Base-by-base conservation (phyloP, 2,888 invertebrate genomes). In the Leptopilina syphax region DNA sequence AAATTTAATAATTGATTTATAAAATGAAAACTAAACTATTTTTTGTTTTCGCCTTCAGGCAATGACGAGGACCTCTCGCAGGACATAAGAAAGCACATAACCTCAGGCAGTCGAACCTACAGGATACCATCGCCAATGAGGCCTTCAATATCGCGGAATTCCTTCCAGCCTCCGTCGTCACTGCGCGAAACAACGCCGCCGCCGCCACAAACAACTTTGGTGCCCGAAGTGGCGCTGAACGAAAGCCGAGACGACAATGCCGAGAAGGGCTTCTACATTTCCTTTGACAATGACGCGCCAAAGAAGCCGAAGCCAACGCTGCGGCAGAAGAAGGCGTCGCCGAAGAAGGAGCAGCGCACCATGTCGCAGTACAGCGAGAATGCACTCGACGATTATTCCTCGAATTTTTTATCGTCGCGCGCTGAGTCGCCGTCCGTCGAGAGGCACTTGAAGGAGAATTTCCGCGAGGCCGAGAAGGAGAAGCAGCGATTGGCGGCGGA, bases 201-300 rank as follows among this genome's bases (percentile, higher is more conserved):
- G 91, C 94, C 89, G 89, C 86, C 91, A 18, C 18, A 18, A 18
- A 18, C 18, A 18, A 18, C 18, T 91, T 84, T 93, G 87, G 82
- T 88, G n/a, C 89, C 92, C 50, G 91, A 92, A 60, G 94, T 44
- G 6, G 44, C 12, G 9, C 3, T 50, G 10, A 50, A 50, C 10
- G 9, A 50, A 50, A 93, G 85, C 12, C 18, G 18, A 18, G 12
- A 50, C 3, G 10, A 50, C 10, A 50, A 12, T 13, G 89, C 88
- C 12, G 96, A 97, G 90, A 96, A 97, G 91, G 97, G 97, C 50
- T 98, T 98, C 93, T 98, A 98, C 92, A 97, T 98, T 89, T 97
- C 97, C 77, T 98, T 98, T 91, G 98, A 98, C 90, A 96, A 96
- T 90, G 97, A 97, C 80, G 95, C 95, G 87, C 97, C 97, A 18